A percentile compares a stretch with the other conserved stretches of the same genome.
Evolutionary conservation across 1,140 invertebrate genomes (phyloP).

Genomic region (Diploscapter pachys): DNA sequence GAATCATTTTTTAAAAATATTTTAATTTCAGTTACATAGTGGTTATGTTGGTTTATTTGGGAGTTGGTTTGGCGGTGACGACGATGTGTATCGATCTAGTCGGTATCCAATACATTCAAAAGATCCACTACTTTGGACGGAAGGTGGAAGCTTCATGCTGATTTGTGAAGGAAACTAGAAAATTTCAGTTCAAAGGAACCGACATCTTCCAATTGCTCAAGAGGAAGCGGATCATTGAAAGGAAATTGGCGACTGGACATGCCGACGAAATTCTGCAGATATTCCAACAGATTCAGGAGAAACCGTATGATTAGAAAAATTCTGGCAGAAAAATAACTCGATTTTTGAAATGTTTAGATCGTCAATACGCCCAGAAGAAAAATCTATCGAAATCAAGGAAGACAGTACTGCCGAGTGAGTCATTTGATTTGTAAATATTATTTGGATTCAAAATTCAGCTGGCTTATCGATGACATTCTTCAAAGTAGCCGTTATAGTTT

Average conservation of each 20-base stretch:
- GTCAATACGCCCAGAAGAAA: no score
- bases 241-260: constrained; percentile 55
- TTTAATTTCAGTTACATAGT: constrained; percentile 51
- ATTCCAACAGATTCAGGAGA: constrained; percentile 43
- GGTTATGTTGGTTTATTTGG: constrained; percentile 56
- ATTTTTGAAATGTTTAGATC: no score
- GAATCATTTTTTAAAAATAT: neutral
- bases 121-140: constrained; percentile 58
- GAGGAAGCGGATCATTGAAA: constrained; percentile 56
- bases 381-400: neutral
- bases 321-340: constrained; percentile 23
- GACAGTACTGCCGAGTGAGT: constrained; percentile 2
- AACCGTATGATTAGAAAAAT: constrained; percentile 26
- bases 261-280: constrained; percentile 55
- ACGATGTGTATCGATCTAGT: constrained; percentile 59
- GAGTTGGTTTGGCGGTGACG: constrained; percentile 56
- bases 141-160: constrained; percentile 37
- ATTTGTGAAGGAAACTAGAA: neutral
- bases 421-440: neutral
- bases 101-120: constrained; percentile 45
- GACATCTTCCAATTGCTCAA: constrained; percentile 57
- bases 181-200: constrained; percentile 51
- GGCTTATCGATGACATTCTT: constrained; percentile 18
- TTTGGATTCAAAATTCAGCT: neutral
- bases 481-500: constrained; percentile 5